Evolutionary conservation across 2,113 vertebrate species (phyloP).

Genomic region (Hipposideros armiger): DNA sequence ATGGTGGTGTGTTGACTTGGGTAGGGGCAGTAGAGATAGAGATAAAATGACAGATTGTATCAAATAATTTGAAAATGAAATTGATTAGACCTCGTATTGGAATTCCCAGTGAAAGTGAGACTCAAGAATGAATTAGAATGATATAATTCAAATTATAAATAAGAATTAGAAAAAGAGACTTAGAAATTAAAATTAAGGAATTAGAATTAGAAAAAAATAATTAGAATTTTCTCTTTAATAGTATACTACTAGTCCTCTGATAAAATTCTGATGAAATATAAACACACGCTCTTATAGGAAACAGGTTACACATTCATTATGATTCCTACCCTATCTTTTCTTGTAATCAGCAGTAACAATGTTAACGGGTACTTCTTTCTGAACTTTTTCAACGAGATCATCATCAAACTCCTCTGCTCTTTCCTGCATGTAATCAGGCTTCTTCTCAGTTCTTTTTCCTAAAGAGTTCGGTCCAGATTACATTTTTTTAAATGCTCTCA

Average conservation of each 20-base stretch:
- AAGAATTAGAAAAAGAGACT: not conserved
- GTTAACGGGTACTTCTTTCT: not conserved
- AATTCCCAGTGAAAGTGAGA: not conserved
- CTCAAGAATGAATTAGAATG: not conserved
- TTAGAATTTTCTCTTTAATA: not conserved
- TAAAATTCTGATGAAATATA: not conserved
- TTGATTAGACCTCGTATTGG: not conserved
- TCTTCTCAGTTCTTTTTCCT: not conserved
- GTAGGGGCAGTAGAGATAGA: not conserved
- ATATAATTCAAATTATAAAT: not conserved
- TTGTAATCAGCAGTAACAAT: not conserved
- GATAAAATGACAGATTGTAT: not conserved
- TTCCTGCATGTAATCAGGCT: not conserved
- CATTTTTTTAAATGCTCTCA: rapidly evolving
- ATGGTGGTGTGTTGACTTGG: not conserved
- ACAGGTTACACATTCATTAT: not conserved
- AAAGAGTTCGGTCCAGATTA: not conserved
- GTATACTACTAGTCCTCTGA: not conserved
- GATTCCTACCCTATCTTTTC: not conserved
- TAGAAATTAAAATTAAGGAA: not conserved
- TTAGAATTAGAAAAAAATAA: not conserved
- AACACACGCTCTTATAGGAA: not conserved
- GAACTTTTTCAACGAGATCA: not conserved
- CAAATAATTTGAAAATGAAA: not conserved
- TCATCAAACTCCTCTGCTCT: not conserved